A percentile compares a stretch with the other conserved stretches of the same genome.
Evolutionary conservation across 1,140 invertebrate species (phyloP).

Genomic region (Drosophila prosaltans): DNA sequence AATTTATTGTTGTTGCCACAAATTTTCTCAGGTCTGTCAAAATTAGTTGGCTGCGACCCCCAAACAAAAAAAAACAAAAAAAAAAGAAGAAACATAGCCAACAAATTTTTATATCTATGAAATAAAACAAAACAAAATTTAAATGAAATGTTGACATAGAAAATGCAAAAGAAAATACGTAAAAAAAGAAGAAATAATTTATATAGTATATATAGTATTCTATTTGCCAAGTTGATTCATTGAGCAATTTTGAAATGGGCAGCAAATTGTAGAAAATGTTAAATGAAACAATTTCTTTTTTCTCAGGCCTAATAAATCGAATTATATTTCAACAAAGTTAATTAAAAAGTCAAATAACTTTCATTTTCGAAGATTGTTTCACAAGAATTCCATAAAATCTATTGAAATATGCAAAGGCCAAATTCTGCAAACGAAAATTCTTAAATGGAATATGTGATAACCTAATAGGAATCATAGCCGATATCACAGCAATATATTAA

Average conservation of each 20-base stretch:
- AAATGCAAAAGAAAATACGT: slow-evolving; percentile 13
- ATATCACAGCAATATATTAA: neutral
- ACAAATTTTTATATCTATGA: slow-evolving; percentile 16
- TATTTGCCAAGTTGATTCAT: slow-evolving; percentile 1
- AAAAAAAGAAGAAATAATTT: neutral
- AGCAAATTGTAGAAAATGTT: neutral
- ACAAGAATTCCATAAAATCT: too few species aligned
- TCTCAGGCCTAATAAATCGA: neutral
- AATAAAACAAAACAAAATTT: neutral
- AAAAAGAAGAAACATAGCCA: slow-evolving; percentile 30
- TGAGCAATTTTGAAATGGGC: slow-evolving; percentile 4
- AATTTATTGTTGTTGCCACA: slow-evolving; percentile 52
- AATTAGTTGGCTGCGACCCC: slow-evolving; percentile 34
- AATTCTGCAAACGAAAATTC: too few species aligned
- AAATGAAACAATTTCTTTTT: neutral
- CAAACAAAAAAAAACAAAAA: slow-evolving; percentile 12
- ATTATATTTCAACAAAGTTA: neutral
- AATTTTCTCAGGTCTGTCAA: slow-evolving; percentile 20
- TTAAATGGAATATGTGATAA: neutral
- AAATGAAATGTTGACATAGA: slow-evolving; percentile 34
- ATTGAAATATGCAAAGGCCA: too few species aligned
- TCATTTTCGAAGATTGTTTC: too few species aligned
- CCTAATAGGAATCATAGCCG: neutral
- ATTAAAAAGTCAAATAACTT: too few species aligned
- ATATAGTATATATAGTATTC: neutral